phyloP scores from a whole-genome alignment of 2,888 invertebrate genomes.

The Odontocerum albicorne region DNA sequence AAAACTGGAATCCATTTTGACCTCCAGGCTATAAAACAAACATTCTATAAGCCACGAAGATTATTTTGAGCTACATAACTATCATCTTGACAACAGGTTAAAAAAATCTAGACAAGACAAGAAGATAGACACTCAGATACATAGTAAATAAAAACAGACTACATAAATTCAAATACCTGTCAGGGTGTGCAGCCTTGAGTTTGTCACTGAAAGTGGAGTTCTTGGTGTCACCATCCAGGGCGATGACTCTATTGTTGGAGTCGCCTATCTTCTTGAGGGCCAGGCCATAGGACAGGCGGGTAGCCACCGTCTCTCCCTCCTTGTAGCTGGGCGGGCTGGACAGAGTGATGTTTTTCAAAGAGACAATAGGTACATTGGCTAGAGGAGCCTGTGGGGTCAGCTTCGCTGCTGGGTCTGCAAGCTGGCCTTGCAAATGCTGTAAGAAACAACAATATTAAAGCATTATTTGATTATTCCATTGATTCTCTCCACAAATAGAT shows the following conservation, averaged over 20 bases:
- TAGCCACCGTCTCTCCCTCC: slow-evolving; percentile 77
- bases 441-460: slow-evolving; percentile 38
- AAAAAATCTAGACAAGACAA: no score
- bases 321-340: slow-evolving; percentile 83
- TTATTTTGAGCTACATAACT: no score
- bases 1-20: no score
- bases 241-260: slow-evolving; percentile 80
- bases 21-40: no score
- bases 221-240: slow-evolving; percentile 97
- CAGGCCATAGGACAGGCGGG: slow-evolving; percentile 91
- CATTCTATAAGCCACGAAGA: no score
- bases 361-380: slow-evolving; percentile 71
- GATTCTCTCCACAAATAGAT: no score
- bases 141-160: no score
- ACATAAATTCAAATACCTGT: slow-evolving; percentile 47
- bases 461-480: no score
- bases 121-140: no score
- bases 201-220: slow-evolving; percentile 98
- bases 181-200: slow-evolving; percentile 71
- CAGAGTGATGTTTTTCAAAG: slow-evolving; percentile 64
- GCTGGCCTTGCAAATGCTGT: slow-evolving; percentile 64
- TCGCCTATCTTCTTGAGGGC: slow-evolving; percentile 87
- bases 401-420: slow-evolving; percentile 68
- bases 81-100: no score
- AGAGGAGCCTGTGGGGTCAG: slow-evolving; percentile 65